phyloP scores from a whole-genome alignment of 2,113 vertebrate genomes.

The Pseudorasbora parva region DNA sequence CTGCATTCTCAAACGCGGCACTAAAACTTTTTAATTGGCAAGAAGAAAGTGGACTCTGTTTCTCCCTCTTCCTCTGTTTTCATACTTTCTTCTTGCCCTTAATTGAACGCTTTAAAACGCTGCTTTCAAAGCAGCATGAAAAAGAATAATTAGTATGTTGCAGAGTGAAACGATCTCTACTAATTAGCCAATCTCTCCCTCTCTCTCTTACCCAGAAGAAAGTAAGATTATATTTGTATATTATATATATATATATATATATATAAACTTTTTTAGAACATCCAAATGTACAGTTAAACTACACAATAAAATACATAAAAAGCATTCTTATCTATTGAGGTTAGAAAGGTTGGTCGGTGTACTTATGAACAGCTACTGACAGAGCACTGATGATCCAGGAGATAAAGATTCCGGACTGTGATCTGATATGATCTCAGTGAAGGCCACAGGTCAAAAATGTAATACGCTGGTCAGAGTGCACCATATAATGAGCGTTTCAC shows the following conservation, averaged over 20 bases:
- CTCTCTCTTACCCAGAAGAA: background rate
- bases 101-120: constrained; percentile 47
- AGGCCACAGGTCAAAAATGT: background rate
- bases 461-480: background rate
- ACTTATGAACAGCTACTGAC: constrained; percentile 25
- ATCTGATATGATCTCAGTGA: constrained; percentile 12
- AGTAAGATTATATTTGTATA: background rate
- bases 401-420: constrained; percentile 9
- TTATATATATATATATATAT: background rate
- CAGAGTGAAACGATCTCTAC: background rate
- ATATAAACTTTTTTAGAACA: background rate
- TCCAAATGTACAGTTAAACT: background rate
- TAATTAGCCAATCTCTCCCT: constrained; percentile 17
- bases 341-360: background rate
- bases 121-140: constrained; percentile 37
- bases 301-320: background rate
- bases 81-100: constrained; percentile 28
- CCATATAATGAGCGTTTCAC: background rate
- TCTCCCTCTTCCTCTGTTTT: constrained; percentile 3
- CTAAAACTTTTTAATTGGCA: constrained; percentile 54
- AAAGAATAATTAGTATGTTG: constrained; percentile 46
- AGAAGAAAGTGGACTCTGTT: background rate
- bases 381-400: constrained; percentile 16
- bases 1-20: background rate
- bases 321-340: background rate